Evolutionary conservation across 2,113 vertebrate genomes (phyloP).

Genomic region (Mustelus asterias): DNA sequence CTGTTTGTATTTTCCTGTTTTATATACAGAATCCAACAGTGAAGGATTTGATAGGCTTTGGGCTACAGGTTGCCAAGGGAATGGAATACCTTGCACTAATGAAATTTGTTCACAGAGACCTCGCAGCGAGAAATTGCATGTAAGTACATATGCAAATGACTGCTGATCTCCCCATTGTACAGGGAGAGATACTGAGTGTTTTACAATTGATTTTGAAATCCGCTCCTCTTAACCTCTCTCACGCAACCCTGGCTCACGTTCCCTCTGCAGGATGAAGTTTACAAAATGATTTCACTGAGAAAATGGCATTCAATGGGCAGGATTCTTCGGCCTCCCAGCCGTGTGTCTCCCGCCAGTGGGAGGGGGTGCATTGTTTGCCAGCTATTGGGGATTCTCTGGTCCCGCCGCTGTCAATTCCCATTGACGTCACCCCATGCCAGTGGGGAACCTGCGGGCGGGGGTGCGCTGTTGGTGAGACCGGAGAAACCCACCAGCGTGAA

Average conservation of each 20-base stretch:
- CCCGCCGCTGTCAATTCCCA: too few species aligned
- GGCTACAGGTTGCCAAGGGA: constrained; percentile 85
- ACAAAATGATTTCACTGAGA: background rate
- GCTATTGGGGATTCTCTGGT: too few species aligned
- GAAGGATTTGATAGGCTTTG: constrained; percentile 89
- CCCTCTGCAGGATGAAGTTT: background rate
- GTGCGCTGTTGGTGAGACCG: too few species aligned
- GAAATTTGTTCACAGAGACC: constrained; percentile 94
- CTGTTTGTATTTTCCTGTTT: background rate
- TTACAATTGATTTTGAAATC: background rate
- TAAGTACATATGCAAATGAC: constrained; percentile 56
- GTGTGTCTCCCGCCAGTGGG: too few species aligned
- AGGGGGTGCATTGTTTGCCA: too few species aligned
- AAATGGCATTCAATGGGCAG: background rate
- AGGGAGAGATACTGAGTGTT: background rate
- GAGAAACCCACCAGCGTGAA: too few species aligned
- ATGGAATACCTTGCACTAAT: constrained; percentile 92
- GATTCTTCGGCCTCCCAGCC: too few species aligned
- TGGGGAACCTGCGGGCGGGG: too few species aligned
- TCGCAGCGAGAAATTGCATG: constrained; percentile 97
- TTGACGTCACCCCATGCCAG: too few species aligned
- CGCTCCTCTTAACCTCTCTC: background rate
- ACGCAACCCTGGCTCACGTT: background rate
- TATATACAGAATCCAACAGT: constrained; percentile 76
- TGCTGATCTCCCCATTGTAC: background rate